A percentile compares a stretch with the other conserved stretches of the same genome.
Evolutionary conservation across 1,140 invertebrate species (phyloP).

Genomic region (Heliconius hewitsoni): DNA sequence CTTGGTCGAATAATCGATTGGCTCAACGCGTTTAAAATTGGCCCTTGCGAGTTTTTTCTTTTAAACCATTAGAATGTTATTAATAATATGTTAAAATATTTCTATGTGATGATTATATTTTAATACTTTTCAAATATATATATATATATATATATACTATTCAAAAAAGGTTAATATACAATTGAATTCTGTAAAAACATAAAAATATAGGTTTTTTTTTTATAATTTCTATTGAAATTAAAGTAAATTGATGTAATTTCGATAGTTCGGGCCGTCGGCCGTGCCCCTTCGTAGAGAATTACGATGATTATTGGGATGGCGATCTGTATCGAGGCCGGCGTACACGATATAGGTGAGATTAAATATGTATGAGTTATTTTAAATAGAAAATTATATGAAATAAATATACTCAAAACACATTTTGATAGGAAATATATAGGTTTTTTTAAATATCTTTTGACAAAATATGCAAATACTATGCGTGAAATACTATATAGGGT

Average conservation of each 20-base stretch:
- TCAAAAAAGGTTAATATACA: too few species aligned
- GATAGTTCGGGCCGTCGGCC: not conserved
- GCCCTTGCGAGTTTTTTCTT: not conserved
- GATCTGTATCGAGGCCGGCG: conserved; percentile 2
- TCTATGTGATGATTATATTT: too few species aligned
- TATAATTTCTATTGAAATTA: not conserved
- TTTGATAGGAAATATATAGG: too few species aligned
- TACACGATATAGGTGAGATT: conserved; percentile 12
- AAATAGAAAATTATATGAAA: not conserved
- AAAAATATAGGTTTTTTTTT: not conserved
- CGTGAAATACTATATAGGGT: too few species aligned
- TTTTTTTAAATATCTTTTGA: too few species aligned
- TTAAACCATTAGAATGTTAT: not conserved
- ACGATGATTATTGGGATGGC: conserved; percentile 10
- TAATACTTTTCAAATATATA: too few species aligned
- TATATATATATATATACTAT: too few species aligned
- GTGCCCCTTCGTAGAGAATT: conserved; percentile 1
- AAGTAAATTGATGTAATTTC: not conserved
- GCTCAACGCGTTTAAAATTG: not conserved
- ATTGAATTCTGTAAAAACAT: too few species aligned
- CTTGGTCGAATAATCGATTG: not conserved
- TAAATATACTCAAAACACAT: too few species aligned
- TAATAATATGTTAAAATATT: not conserved
- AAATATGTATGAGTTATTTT: not conserved
- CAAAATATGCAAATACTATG: too few species aligned